Percentiles rank a stretch among this genome's conserved stretches.
Evolutionary conservation across 2,113 vertebrate genomes (phyloP).

Genomic region (Rafetus swinhoei): DNA sequence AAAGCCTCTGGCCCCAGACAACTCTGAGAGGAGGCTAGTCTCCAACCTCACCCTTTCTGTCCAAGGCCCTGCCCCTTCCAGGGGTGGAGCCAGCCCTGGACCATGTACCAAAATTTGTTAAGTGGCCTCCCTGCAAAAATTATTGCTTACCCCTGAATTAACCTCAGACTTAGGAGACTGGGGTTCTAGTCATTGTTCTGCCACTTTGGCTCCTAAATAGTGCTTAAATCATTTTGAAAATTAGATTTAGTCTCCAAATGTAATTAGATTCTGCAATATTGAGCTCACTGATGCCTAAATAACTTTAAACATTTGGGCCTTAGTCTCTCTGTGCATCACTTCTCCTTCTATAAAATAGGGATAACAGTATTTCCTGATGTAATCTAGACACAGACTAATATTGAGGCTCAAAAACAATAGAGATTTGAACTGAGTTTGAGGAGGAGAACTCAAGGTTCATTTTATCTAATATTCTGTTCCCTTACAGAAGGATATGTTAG

Average conservation of each 20-base stretch:
- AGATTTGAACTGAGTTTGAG: background rate
- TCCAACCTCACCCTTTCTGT: too few relatives aligned
- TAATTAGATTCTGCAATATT: background rate
- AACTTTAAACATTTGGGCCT: background rate
- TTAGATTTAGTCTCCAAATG: background rate
- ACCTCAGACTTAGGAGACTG: background rate
- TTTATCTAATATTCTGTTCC: background rate
- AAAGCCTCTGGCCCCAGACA: too few relatives aligned
- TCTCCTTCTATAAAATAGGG: background rate
- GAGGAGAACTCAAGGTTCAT: background rate
- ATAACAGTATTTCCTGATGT: background rate
- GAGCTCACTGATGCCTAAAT: background rate
- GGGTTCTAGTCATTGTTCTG: fast-evolving
- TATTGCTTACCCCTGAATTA: too few relatives aligned
- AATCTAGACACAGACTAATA: too few relatives aligned
- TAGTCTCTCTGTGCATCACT: too few relatives aligned
- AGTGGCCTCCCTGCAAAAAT: too few relatives aligned
- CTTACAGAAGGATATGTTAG: background rate
- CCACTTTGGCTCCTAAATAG: fast-evolving
- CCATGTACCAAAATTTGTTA: too few relatives aligned
- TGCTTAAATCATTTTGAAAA: background rate
- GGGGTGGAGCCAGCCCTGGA: too few relatives aligned
- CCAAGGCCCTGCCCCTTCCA: too few relatives aligned
- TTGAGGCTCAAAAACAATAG: background rate
- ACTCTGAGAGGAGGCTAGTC: too few relatives aligned